Evolutionary conservation across 2,797 vertebrate genomes (phyloP), one percentile per base, ranked within the genome.

Genomic region (Emydoidea blandingii): DNA sequence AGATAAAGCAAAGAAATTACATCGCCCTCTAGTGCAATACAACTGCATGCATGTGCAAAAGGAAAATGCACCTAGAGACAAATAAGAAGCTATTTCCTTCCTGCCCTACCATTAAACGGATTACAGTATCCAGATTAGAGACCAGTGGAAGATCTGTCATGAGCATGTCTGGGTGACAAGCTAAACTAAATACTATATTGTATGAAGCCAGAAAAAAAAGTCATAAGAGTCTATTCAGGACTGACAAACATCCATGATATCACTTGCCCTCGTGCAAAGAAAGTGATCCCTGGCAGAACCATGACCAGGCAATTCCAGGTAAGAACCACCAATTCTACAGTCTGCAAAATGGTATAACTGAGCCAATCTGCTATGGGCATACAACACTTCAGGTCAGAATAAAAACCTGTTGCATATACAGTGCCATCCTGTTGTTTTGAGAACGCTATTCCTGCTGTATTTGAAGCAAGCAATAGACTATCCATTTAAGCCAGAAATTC

Each of bases 221-320:
- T 2, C 11, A 16, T 49, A 15, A 47, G 41, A 85, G 57, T 2
- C 25, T 62, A 10, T 49, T 12, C 23, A 82, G 87, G 62, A 78
- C 78, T 53, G 79, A 92, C 76, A 18, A 15, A 50, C 88, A 72
- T 72, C 56, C 7, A 15, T 29, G 56, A 91, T 88, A 11, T 10
- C 5, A 76, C 59, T 86, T 11, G 6, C 57, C n/a, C 29, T 91
- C 44, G 29, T 8, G 57, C 0, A 1, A 86, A 83, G 29, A 57
- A 94, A 93, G 19, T 41, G 90, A 8, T 88, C 2, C 57, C 25
- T 62, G 57, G 81, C 56, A 76, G 87, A 97, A 88, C 19, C 54
- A 85, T 11, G 52, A 90, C 5, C 50, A 56, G 49, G 83, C 0
- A 0, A 16, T 34, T 68, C 12, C n/a, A 47, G 31, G 49, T 72